Evolutionary conservation across 2,113 vertebrate species (phyloP).

Genomic region (Alectura lathami): DNA sequence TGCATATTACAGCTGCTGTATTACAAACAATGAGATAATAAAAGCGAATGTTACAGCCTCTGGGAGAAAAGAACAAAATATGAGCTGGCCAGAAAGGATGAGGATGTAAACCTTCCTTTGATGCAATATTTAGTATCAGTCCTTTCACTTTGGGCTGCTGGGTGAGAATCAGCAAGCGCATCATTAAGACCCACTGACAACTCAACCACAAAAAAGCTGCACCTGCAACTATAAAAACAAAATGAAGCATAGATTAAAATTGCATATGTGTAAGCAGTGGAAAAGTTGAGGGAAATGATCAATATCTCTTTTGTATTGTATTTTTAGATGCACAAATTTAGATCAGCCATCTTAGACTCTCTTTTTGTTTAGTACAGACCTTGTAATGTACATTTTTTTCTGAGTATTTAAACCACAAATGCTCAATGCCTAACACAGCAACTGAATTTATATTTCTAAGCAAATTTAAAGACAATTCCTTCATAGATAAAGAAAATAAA

Average conservation of each 20-base stretch:
- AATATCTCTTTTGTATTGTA: not conserved
- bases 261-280: not conserved
- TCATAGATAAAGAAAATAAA: not conserved
- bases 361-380: not conserved
- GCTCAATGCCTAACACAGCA: not conserved
- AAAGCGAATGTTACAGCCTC: not conserved
- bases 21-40: not conserved
- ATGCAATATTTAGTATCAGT: conserved; percentile 14
- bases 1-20: not conserved
- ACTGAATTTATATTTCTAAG: not conserved
- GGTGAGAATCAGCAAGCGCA: not conserved
- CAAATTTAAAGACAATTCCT: not conserved
- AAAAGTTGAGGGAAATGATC: not conserved
- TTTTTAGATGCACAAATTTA: not conserved
- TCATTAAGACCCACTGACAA: not conserved
- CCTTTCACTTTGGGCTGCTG: not conserved
- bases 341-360: not conserved
- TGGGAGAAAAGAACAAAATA: not conserved
- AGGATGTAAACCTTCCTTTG: not conserved
- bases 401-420: not conserved
- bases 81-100: not conserved
- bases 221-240: not conserved
- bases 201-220: not conserved
- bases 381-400: not conserved
- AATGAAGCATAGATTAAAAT: not conserved